A percentile compares a stretch with the other conserved stretches of the same genome.
These are phyloP conservation scores for Metellina segmentata DNA, from an alignment of 2,888 invertebrate species.

Conservation along the genomic window DNA sequence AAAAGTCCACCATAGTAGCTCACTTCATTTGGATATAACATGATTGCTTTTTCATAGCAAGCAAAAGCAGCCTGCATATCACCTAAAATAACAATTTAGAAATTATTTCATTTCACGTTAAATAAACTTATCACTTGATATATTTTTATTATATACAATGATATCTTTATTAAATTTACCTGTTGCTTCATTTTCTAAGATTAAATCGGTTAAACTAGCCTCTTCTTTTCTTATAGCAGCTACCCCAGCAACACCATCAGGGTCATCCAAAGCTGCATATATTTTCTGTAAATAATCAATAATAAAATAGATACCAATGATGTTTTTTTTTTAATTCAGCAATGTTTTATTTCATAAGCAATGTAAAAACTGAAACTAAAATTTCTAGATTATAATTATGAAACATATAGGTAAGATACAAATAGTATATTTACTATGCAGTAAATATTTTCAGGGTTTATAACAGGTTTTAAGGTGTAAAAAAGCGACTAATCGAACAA, in stretches of 20 bases:
- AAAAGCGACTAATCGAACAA: too few relatives aligned
- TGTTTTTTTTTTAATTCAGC: too few relatives aligned
- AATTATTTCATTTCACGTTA: neutral
- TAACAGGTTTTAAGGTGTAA: too few relatives aligned
- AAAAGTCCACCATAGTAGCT: conserved; percentile 87
- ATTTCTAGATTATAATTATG: too few relatives aligned
- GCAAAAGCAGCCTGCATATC: conserved; percentile 88
- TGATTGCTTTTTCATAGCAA: conserved; percentile 91
- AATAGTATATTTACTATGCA: too few relatives aligned
- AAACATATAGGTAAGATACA: too few relatives aligned
- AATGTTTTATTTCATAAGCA: too few relatives aligned
- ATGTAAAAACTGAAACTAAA: too few relatives aligned
- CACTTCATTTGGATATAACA: conserved; percentile 82
- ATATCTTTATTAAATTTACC: conserved; percentile 82
- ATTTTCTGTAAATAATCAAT: conserved; percentile 84
- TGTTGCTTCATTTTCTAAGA: conserved; percentile 91
- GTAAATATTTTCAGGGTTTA: too few relatives aligned
- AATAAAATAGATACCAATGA: too few relatives aligned
- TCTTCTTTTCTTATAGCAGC: conserved; percentile 88
- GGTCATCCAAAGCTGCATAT: conserved; percentile 92
- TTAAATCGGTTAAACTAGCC: conserved; percentile 90
- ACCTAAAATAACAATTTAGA: conserved; percentile 79
- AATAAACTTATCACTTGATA: neutral
- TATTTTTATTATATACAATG: neutral
- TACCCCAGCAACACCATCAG: conserved; percentile 92